Percentiles rank a stretch among this genome's conserved stretches.
These are phyloP conservation scores for Octopus sinensis DNA, from an alignment of 1,140 invertebrate species.

Conservation along the genomic window DNA sequence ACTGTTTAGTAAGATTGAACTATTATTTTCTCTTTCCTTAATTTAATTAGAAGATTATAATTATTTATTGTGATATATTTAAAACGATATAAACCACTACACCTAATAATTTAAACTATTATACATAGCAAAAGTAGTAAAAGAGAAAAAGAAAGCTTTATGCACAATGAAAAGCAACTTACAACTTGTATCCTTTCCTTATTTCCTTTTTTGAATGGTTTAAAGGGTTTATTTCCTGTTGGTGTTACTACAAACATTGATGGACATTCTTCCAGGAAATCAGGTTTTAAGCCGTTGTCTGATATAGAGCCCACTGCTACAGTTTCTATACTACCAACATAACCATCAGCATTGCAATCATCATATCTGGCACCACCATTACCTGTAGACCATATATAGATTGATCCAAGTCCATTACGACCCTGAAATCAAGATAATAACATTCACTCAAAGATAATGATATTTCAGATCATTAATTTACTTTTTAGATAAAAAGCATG, in stretches of 20 bases:
- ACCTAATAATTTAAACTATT: too few species aligned
- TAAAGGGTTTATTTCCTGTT: slow-evolving; percentile 45
- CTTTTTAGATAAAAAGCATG: too few species aligned
- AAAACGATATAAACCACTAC: too few species aligned
- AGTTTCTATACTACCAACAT: slow-evolving; percentile 56
- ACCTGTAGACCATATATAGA: slow-evolving; percentile 61
- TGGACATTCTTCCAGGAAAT: slow-evolving; percentile 57
- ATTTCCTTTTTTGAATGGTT: slow-evolving; percentile 21
- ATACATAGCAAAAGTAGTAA: not conserved
- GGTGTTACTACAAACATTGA: slow-evolving; percentile 58
- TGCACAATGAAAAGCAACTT: slow-evolving; percentile 15
- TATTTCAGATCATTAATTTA: too few species aligned
- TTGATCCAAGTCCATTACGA: slow-evolving; percentile 52
- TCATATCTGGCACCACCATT: slow-evolving; percentile 58
- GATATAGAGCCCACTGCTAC: slow-evolving; percentile 55
- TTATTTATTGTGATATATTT: too few species aligned
- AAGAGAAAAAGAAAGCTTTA: not conserved
- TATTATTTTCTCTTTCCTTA: too few species aligned
- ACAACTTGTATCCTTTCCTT: slow-evolving; percentile 48
- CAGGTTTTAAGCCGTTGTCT: slow-evolving; percentile 49
- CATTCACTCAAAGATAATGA: too few species aligned
- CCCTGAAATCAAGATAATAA: slow-evolving; percentile 41
- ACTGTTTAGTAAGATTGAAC: too few species aligned
- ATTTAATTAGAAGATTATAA: too few species aligned
- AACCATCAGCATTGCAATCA: slow-evolving; percentile 59